Evolutionary conservation across 2,888 invertebrate genomes (phyloP), one percentile per base, ranked within the genome.

Genomic region (Habroteleia sp.): DNA sequence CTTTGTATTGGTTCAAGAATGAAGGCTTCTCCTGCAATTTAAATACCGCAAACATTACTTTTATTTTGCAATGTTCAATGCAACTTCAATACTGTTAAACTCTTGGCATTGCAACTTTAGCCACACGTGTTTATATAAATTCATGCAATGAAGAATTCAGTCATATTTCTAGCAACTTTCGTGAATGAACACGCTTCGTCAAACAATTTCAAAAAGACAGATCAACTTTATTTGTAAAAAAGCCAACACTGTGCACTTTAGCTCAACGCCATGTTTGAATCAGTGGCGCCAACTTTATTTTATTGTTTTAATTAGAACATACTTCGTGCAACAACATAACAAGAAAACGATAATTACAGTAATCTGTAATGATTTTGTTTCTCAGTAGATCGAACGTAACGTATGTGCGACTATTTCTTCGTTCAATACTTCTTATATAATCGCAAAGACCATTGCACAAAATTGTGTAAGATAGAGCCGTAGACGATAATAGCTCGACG

Each of bases 21-120:
- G 72, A 65, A 65, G 63, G 72, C 72, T 73, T 65, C 72, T 48
- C 41, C 50, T 25, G 44, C 31, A 42, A 63, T 58, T 68, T 35
- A 14, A 50, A 68, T 42, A 50, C 41, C 10, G 27, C 37, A 50
- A 66, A 66, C 41, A 48, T 17, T 41, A 31, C 39, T 17, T 50
- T 31, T 58, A 31, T 68, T 39, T 68, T 41, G 58, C 39, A 58
- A 68, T 17, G 16, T 16, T 39, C 29, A 6, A 25, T 14, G 11
- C 14, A 39, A 29, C 31, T 13, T 29, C 20, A 29, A 48, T 46
- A 8, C 11, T 8, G 8, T 16, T 31, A 29, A 37, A 6, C 29
- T 25, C 54, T n/a, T n/a, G n/a, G n/a, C n/a, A n/a, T n/a, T n/a
- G n/a, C n/a, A n/a, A n/a, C n/a, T n/a, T n/a, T n/a, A n/a, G n/a